These are phyloP conservation scores for Oscheius sp. DNA, from an alignment of 2,888 invertebrate species.

Conservation along the genomic window DNA sequence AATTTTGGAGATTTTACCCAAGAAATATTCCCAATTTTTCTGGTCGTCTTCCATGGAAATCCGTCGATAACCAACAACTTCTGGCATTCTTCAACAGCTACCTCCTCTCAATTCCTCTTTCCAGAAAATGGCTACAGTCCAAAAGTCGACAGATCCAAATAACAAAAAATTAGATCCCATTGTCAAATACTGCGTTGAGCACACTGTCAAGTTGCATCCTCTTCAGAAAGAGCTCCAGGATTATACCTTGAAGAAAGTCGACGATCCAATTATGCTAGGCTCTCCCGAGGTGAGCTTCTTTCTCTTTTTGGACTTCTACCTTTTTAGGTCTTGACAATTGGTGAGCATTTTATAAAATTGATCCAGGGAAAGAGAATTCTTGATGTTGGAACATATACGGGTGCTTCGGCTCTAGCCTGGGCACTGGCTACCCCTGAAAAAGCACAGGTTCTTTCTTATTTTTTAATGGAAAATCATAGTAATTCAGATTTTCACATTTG, in stretches of 20 bases:
- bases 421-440: constrained; percentile 74
- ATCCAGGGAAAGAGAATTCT: constrained; percentile 55
- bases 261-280: constrained; percentile 52
- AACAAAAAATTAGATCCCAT: neutral
- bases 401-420: constrained; percentile 74
- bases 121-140: no score
- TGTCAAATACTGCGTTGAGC: constrained; percentile 34
- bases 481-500: constrained; percentile 43
- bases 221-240: constrained; percentile 56
- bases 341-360: constrained; percentile 59
- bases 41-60: no score
- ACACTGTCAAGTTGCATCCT: constrained; percentile 45
- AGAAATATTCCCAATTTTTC: no score
- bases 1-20: no score
- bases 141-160: no score
- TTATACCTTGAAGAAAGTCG: constrained; percentile 47
- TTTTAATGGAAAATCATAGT: neutral
- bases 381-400: constrained; percentile 73
- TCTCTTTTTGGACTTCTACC: neutral
- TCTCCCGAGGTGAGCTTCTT: constrained; percentile 61
- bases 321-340: constrained; percentile 53
- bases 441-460: constrained; percentile 62
- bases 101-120: no score
- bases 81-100: no score
- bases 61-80: no score